A percentile compares a stretch with the other conserved stretches of the same genome.
These are phyloP conservation scores for Machimus atricapillus DNA, from an alignment of 2,888 invertebrate genomes.

Conservation along the genomic window DNA sequence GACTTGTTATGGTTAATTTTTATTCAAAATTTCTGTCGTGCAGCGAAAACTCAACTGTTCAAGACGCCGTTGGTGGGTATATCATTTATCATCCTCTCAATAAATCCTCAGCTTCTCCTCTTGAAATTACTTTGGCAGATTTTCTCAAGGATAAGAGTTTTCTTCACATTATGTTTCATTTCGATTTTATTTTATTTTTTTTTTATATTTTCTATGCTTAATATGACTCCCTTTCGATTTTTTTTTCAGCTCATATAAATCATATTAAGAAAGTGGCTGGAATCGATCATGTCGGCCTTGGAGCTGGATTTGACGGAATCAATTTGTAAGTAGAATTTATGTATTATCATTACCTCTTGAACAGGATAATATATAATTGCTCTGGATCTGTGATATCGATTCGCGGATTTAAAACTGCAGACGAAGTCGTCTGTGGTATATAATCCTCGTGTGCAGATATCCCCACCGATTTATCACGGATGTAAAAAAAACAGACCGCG, in stretches of 20 bases:
- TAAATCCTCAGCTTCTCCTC: neutral
- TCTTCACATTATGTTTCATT: neutral
- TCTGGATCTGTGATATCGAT: neutral
- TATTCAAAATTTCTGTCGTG: conserved; percentile 80
- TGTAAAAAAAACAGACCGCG: neutral
- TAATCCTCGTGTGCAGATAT: neutral
- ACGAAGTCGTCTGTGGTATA: neutral
- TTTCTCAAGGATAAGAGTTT: conserved; percentile 6
- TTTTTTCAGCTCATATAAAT: conserved; percentile 81
- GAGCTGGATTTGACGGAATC: conserved; percentile 89
- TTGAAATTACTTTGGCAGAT: neutral
- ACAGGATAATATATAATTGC: neutral
- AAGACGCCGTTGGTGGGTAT: conserved; percentile 79
- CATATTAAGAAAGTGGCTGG: conserved; percentile 86
- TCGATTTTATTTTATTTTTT: neutral
- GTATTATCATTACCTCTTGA: neutral
- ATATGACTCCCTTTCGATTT: neutral
- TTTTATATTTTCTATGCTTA: neutral
- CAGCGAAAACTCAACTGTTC: conserved; percentile 75
- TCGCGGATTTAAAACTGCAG: neutral
- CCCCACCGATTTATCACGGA: neutral
- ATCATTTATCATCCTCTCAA: neutral
- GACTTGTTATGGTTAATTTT: conserved; percentile 88
- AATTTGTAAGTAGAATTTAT: conserved; percentile 76
- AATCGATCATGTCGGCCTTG: conserved; percentile 86